phyloP scores from a whole-genome alignment of 30 jellyfish, hydroid and myxozoan genomes.

The Hydra vulgaris region DNA sequence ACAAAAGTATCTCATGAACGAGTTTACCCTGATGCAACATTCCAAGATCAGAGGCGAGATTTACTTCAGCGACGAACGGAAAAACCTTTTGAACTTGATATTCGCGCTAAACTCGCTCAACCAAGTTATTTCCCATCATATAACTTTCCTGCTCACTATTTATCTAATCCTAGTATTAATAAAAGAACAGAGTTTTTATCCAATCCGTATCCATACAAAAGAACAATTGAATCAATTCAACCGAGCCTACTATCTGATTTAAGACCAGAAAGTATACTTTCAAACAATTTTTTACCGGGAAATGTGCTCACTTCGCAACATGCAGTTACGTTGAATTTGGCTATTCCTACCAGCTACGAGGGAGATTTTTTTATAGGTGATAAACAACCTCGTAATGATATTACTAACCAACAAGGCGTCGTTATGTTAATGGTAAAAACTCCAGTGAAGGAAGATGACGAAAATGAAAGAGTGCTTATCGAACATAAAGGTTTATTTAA shows the following conservation, averaged over 20 bases:
- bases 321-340: not conserved
- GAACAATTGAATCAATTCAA: not conserved
- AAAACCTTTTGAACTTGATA: not conserved
- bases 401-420: slow-evolving; percentile 33
- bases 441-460: slow-evolving; percentile 3
- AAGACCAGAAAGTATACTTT: too few species aligned
- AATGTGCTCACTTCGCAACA: not conserved
- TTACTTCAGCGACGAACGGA: not conserved
- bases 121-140: not conserved
- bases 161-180: not conserved
- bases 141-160: not conserved
- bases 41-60: not conserved
- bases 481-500: slow-evolving; percentile 22
- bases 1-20: not conserved
- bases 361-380: not conserved
- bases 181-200: too few species aligned
- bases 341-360: not conserved
- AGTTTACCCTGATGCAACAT: not conserved
- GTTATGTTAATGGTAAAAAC: slow-evolving; percentile 28
- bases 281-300: not conserved
- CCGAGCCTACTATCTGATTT: not conserved
- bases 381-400: not conserved
- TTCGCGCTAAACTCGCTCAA: not conserved
- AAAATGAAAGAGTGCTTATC: slow-evolving; percentile 9
- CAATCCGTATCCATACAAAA: not conserved